These are phyloP conservation scores for Heliconius sara DNA, from an alignment of 2,888 invertebrate genomes.

Conservation along the genomic window DNA sequence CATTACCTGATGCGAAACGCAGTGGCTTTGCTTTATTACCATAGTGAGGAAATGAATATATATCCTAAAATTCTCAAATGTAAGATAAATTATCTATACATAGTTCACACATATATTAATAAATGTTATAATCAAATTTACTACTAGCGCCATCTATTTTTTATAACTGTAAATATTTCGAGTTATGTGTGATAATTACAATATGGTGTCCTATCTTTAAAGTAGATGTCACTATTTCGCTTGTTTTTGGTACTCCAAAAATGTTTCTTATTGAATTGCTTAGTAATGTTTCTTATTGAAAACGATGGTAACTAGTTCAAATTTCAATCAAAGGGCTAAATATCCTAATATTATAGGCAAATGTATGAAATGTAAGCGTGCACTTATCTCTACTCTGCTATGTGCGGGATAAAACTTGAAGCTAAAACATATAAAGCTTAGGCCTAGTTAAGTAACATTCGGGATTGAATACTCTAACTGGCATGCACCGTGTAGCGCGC, in stretches of 20 bases:
- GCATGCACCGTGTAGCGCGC: no score
- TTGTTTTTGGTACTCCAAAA: neutral
- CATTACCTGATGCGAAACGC: no score
- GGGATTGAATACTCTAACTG: no score
- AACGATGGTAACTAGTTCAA: no score
- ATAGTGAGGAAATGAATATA: neutral
- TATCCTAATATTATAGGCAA: no score
- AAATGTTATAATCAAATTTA: no score
- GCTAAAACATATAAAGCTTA: no score
- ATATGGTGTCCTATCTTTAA: neutral
- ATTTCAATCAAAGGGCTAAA: no score
- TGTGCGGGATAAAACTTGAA: no score
- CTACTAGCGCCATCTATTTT: constrained; percentile 19
- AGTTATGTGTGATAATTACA: neutral
- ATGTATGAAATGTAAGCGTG: no score
- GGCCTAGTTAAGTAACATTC: no score
- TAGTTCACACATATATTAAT: neutral
- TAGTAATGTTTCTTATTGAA: neutral
- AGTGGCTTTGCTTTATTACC: neutral
- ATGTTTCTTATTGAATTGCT: neutral
- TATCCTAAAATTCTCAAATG: neutral
- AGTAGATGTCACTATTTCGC: constrained; percentile 18
- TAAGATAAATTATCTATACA: neutral
- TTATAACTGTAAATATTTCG: neutral
- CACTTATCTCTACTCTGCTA: no score